These are phyloP conservation scores for Scaptodrosophila latifasciaeformis DNA, from an alignment of 2,888 invertebrate species.

Conservation along the genomic window DNA sequence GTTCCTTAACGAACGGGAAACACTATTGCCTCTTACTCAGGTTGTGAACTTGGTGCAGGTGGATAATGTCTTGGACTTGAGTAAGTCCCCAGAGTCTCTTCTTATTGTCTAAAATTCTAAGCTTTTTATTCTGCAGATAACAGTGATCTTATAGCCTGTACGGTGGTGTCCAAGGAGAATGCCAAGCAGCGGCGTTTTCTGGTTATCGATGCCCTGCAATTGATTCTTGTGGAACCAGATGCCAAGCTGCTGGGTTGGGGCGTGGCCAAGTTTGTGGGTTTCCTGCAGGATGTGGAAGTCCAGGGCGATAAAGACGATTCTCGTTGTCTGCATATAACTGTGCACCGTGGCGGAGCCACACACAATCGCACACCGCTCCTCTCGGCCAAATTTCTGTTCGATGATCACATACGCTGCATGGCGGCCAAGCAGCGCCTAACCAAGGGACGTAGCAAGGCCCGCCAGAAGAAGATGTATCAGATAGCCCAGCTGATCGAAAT, in stretches of 20 bases:
- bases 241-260: conserved; percentile 97
- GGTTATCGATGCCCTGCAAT: conserved; percentile 95
- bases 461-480: conserved; percentile 97
- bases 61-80: conserved; percentile 95
- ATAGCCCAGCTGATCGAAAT: conserved; percentile 94
- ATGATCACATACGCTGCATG: conserved; percentile 99
- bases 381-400: conserved; percentile 95
- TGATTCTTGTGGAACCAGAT: conserved; percentile 98
- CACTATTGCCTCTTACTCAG: conserved; percentile 91
- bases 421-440: conserved; percentile 94
- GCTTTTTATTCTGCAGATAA: conserved; percentile 83
- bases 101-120: conserved; percentile 20
- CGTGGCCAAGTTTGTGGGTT: conserved; percentile 96
- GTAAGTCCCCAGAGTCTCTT: conserved; percentile 78
- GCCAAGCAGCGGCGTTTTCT: conserved; percentile 94
- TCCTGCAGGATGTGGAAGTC: conserved; percentile 95
- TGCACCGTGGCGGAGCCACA: conserved; percentile 85
- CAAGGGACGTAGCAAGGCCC: conserved; percentile 93
- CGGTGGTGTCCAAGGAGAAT: conserved; percentile 92
- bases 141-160: conserved; percentile 97
- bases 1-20: conserved; percentile 88
- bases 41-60: conserved; percentile 92
- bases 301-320: conserved; percentile 98
- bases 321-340: conserved; percentile 93
- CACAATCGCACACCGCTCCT: conserved; percentile 86